phyloP scores from a whole-genome alignment of 2,113 vertebrate genomes.

The Cynopterus brachyotis region DNA sequence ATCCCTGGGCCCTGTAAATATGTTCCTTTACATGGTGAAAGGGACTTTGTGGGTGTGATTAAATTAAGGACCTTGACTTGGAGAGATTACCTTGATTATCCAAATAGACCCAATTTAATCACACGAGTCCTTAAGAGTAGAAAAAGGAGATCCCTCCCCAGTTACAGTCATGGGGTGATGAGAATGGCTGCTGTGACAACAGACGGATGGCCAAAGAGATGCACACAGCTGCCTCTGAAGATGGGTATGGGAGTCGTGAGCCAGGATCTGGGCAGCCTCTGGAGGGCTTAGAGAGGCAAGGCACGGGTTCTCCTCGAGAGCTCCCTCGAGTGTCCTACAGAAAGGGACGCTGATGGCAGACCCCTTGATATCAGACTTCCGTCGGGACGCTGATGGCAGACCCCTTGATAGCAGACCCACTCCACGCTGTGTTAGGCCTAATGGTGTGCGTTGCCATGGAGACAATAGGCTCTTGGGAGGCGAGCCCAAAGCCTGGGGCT shows the following conservation, averaged over 20 bases:
- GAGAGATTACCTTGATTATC: neutral
- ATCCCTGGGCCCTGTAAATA: neutral
- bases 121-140: neutral
- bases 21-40: neutral
- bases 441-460: too few relatives aligned
- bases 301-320: neutral
- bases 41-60: neutral
- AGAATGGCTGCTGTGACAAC: too few relatives aligned
- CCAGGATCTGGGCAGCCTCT: neutral
- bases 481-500: neutral
- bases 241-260: neutral
- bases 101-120: neutral
- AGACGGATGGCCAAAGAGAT: neutral
- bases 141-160: neutral
- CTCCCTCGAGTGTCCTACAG: neutral
- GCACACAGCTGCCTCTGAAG: neutral
- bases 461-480: neutral
- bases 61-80: neutral
- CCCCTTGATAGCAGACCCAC: neutral
- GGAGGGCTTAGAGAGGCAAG: neutral
- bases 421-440: neutral
- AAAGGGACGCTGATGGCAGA: neutral
- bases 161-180: neutral
- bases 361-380: neutral
- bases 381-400: neutral